phyloP scores from a whole-genome alignment of 2,113 vertebrate species.

The Sceloporus tristichus region DNA sequence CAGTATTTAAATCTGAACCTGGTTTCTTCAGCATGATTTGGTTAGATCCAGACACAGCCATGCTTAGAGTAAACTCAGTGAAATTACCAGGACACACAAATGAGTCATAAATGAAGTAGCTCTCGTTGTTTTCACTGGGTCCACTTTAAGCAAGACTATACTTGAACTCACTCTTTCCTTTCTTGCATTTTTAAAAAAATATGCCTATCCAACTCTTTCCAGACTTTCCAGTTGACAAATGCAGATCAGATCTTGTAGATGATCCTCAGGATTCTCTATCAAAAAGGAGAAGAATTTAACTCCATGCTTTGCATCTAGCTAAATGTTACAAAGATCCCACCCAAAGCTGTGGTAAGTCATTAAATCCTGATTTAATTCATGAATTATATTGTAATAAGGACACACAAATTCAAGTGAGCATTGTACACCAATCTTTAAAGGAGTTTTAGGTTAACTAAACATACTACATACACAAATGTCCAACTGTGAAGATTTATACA shows the following conservation, averaged over 20 bases:
- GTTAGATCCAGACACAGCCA: background rate
- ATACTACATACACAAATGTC: too few relatives aligned
- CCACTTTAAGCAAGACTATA: background rate
- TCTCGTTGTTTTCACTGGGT: background rate
- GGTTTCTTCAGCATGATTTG: background rate
- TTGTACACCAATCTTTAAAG: background rate
- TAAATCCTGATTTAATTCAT: background rate
- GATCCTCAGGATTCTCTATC: background rate
- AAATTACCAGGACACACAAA: background rate
- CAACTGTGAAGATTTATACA: conserved; percentile 55
- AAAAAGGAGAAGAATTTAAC: background rate
- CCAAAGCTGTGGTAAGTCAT: background rate
- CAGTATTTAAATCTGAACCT: background rate
- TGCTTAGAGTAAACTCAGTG: background rate
- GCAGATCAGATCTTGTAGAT: background rate
- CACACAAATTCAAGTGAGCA: background rate
- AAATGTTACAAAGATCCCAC: background rate
- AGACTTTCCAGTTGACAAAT: background rate
- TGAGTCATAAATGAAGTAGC: background rate
- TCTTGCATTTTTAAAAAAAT: background rate
- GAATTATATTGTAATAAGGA: background rate
- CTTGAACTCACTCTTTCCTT: background rate
- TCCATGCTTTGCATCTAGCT: background rate
- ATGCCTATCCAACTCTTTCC: background rate
- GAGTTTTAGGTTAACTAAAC: background rate